Conservation (phyloP, 2,888 invertebrate species). For the Tiphia femorata region DNA sequence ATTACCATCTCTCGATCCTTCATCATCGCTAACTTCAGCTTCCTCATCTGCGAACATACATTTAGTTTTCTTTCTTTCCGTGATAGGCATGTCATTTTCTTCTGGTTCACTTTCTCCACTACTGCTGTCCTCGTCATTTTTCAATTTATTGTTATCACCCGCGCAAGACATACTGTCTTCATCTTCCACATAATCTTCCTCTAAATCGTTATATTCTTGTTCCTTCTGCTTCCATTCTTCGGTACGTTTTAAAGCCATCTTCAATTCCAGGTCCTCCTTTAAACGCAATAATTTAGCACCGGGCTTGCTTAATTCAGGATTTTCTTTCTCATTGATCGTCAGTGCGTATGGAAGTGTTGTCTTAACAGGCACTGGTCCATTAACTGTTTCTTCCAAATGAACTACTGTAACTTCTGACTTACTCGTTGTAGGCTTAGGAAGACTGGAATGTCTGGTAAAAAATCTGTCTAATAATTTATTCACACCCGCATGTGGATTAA, state of each 20-base stretch:
- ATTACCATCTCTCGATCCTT: constrained; percentile 67
- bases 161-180: constrained; percentile 17
- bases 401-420: constrained; percentile 59
- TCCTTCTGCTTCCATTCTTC: constrained; percentile 78
- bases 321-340: constrained; percentile 34
- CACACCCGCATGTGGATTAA: constrained; percentile 72
- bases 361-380: constrained; percentile 33
- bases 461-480: constrained; percentile 80
- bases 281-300: constrained; percentile 80
- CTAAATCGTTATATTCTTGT: constrained; percentile 67
- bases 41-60: constrained; percentile 70
- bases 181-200: constrained; percentile 57
- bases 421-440: constrained; percentile 70
- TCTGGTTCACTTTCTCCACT: constrained; percentile 56
- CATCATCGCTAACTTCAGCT: constrained; percentile 70
- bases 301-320: constrained; percentile 71
- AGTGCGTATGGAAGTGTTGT: constrained; percentile 44
- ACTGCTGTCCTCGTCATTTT: constrained; percentile 55
- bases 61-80: constrained; percentile 51
- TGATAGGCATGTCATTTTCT: constrained; percentile 60
- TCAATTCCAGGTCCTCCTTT: constrained; percentile 77
- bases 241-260: constrained; percentile 80
- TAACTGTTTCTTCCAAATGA: constrained; percentile 42
- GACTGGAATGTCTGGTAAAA: constrained; percentile 74
- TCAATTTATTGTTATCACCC: constrained; percentile 55